Evolutionary conservation across 2,888 invertebrate species (phyloP).

Genomic region (Troides helena): DNA sequence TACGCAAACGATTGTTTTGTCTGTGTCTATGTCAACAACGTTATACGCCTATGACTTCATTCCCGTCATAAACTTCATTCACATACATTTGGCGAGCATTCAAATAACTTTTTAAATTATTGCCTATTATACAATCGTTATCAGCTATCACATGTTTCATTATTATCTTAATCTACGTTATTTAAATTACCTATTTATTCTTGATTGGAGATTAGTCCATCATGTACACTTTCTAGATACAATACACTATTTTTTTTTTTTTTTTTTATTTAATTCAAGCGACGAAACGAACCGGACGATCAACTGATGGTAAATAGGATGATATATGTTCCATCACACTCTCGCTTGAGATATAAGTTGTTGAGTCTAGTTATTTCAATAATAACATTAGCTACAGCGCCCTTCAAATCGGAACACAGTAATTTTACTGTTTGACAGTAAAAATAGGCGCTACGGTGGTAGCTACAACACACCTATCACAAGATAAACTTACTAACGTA

Average conservation of each 20-base stretch:
- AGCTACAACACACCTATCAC: not conserved
- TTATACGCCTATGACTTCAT: constrained; percentile 10
- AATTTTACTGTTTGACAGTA: too few relatives aligned
- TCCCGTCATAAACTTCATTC: not conserved
- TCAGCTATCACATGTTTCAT: not conserved
- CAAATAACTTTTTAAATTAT: constrained; percentile 10
- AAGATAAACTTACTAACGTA: not conserved
- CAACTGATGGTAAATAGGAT: too few relatives aligned
- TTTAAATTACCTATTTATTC: not conserved
- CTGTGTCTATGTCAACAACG: constrained; percentile 8
- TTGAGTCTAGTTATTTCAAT: too few relatives aligned
- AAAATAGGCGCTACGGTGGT: too few relatives aligned
- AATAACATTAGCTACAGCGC: too few relatives aligned
- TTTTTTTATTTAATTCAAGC: too few relatives aligned
- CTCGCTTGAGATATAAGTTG: too few relatives aligned
- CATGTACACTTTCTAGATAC: too few relatives aligned
- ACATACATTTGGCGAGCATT: not conserved
- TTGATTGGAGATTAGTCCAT: not conserved
- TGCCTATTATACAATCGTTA: constrained; percentile 5
- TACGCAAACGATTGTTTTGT: not conserved
- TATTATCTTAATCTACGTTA: constrained; percentile 1
- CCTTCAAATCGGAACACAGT: too few relatives aligned
- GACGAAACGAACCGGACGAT: too few relatives aligned
- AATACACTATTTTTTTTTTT: not conserved
- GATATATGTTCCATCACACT: too few relatives aligned